Evolutionary conservation across 2,888 invertebrate genomes (phyloP), one percentile per base, ranked within the genome.

Genomic region (Leptopterna dolabrata): DNA sequence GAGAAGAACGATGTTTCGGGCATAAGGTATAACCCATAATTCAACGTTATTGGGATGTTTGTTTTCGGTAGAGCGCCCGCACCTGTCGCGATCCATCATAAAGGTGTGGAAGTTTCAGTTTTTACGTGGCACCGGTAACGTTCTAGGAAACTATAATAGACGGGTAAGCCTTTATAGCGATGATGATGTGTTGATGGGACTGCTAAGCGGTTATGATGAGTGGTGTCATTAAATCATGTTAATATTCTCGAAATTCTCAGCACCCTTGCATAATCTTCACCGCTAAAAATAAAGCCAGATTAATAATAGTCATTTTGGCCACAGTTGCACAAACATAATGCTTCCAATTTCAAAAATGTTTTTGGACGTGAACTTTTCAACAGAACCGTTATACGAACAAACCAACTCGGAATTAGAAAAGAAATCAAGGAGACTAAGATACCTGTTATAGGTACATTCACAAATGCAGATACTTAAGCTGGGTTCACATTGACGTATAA

Each of bases 61-160:
- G 36, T 78, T 45, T 78, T 36, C 14, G 41, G 4, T 9, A 45
- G 78, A 6, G 24, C 45, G 45, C 45, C 45, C 45, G 45, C 78
- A 78, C 78, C 78, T 78, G 78, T 24, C 45, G 41, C 78, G 14
- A 78, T 78, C 45, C 9, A 78, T 78, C 78, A 78, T 78, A 16
- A n/a, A 24, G 27, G 36, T 36, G 76, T 30, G 43, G 41, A 76
- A 76, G 76, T 9, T n/a, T 36, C 6, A 24, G 7, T 63, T 63
- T 63, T 19, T 27, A 0, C 27, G 63, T 63, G 24, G 27, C 4
- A 11, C 51, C 63, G 63, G 63, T 63, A 63, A 63, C 27, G 63
- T 63, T 63, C 63, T 63, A 24, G 63, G 24, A 63, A 19, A 16
- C n/a, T 6, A 63, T 63, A 63, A 63, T 63, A 63, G 24, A 63